Base-by-base conservation (phyloP, 2,888 invertebrate genomes). In the Toxonevra muliebris region DNA sequence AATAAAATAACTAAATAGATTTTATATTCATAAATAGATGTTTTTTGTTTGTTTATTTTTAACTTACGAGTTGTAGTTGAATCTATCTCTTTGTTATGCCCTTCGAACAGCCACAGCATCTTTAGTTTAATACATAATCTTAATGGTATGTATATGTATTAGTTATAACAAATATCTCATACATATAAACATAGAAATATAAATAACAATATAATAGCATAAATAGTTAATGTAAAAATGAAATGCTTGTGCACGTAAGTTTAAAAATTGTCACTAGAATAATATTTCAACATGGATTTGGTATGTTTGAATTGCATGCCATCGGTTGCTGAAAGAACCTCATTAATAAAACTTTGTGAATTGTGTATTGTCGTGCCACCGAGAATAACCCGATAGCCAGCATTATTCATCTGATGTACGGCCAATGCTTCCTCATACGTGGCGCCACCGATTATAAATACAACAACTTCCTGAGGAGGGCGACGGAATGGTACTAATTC, bases 301-400 rank as follows among this genome's bases (percentile, higher is more conserved):
- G 89, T 90, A 77, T 91, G 90, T 68, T 89, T 89, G 69, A 90
- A 88, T 52, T 89, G 88, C 2, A 90, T 86, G 5, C 91, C 91
- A 67, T 87, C 88, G 77, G 90, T 91, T 0, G 92, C 91, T 1
- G 88, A 81, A 67, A 90, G 87, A 0, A 94, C 89, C 85, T 95
- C 95, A 67, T 91, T 90, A 20, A 93, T 85, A 83, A 95, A 96
- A 69, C 91, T 92, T 17, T 89, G 84, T 0, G 94, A 93, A 83
- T 97, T 98, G 81, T 96, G 97, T 55, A 98, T 88, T 0, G 91
- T 91, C 1, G 96, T 96, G n/a, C 96, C 96, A 10, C 98, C 98
- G 0, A 98, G 86, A 66, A 97, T 88, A 17, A 97, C 89, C 76
- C 91, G 90, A 81, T 93, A 91, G 60, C 89, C 87, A 63, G 87